Conservation (phyloP, 2,113 vertebrate species). For the Rhodinocichla rosea region DNA sequence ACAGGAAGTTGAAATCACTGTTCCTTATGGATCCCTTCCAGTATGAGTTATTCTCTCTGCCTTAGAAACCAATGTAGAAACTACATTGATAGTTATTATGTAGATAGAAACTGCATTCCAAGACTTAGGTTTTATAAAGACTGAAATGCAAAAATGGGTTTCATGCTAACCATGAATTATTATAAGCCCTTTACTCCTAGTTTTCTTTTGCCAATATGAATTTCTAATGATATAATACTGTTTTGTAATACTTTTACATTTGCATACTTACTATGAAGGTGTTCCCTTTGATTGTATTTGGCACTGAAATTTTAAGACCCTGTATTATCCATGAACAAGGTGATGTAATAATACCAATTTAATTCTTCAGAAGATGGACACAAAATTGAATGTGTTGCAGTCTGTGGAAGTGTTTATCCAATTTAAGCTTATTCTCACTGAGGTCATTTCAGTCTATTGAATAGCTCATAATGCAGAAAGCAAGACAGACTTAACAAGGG, state of each 20-base stretch:
- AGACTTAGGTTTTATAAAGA: not conserved
- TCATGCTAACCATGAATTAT: not conserved
- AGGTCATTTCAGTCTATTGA: slow-evolving; percentile 44
- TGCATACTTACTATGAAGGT: not conserved
- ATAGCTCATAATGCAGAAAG: slow-evolving; percentile 15
- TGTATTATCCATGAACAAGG: not conserved
- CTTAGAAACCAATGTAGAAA: not conserved
- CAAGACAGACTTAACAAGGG: not conserved
- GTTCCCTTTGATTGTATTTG: not conserved
- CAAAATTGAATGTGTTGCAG: not conserved
- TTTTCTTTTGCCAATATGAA: not conserved
- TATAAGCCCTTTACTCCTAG: not conserved
- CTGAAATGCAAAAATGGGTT: not conserved
- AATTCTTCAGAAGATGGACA: not conserved
- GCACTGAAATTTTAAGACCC: not conserved
- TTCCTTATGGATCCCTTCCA: not conserved
- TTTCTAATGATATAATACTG: not conserved
- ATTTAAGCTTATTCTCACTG: slow-evolving; percentile 48
- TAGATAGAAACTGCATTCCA: too few species aligned
- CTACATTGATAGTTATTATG: too few species aligned
- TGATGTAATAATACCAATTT: not conserved
- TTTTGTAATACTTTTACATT: not conserved
- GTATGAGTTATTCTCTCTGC: not conserved
- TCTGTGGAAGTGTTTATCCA: slow-evolving; percentile 23
- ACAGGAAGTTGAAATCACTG: not conserved